These are phyloP conservation scores for Tenthredo distinguenda DNA, from an alignment of 2,888 invertebrate species.

Conservation along the genomic window DNA sequence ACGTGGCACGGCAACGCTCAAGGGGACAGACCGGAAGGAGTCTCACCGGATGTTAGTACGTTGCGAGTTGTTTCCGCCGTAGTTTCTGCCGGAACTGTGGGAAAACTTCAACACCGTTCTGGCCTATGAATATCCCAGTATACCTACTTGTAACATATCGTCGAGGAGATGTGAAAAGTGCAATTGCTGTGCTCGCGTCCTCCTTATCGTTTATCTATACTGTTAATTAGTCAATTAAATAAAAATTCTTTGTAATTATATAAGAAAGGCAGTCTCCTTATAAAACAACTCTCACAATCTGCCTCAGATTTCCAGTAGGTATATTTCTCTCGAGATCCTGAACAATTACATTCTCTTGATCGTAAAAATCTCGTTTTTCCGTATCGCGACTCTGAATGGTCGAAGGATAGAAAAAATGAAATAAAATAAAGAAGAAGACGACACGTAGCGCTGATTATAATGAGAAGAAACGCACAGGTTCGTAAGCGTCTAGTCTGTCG, in stretches of 20 bases:
- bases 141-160: conserved; percentile 6
- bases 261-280: conserved; percentile 5
- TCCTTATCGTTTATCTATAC: conserved; percentile 17
- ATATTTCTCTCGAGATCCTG: too few relatives aligned
- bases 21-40: conserved; percentile 49
- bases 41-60: conserved; percentile 49
- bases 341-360: conserved; percentile 12
- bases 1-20: conserved; percentile 5
- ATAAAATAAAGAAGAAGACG: not conserved
- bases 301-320: not conserved
- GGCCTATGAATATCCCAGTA: conserved; percentile 37
- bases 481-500: not conserved
- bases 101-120: conserved; percentile 46
- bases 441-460: not conserved
- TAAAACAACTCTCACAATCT: conserved; percentile 33
- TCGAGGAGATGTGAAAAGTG: conserved; percentile 39
- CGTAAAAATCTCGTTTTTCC: not conserved
- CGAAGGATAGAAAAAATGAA: too few relatives aligned
- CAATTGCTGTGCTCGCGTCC: conserved; percentile 28
- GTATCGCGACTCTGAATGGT: conserved; percentile 2
- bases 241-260: conserved; percentile 38
- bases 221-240: conserved; percentile 47
- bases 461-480: conserved; percentile 18
- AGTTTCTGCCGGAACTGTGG: conserved; percentile 49
- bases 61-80: conserved; percentile 49